A percentile compares a stretch with the other conserved stretches of the same genome.
These are phyloP conservation scores for Troides helena DNA, from an alignment of 2,888 invertebrate species.

Conservation along the genomic window DNA sequence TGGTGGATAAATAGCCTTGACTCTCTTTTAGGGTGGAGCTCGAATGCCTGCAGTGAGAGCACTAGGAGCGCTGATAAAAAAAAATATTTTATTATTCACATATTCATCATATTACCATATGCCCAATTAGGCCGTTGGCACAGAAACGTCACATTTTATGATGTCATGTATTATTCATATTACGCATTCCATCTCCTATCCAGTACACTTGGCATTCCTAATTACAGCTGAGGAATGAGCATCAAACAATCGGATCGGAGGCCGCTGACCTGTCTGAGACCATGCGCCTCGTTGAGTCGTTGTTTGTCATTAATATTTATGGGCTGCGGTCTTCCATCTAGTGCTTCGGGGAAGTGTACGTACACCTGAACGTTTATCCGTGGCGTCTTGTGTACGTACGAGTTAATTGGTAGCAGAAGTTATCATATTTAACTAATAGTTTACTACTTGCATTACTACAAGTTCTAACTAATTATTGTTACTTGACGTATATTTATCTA, in stretches of 20 bases:
- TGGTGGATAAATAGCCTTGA: too few species aligned
- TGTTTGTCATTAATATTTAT: slow-evolving; percentile 77
- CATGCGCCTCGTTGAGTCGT: slow-evolving; percentile 59
- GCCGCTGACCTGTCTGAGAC: slow-evolving; percentile 67
- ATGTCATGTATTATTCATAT: slow-evolving; percentile 48
- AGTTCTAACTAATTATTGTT: too few species aligned
- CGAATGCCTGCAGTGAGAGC: too few species aligned
- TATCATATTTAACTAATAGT: not conserved
- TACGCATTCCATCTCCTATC: slow-evolving; percentile 43
- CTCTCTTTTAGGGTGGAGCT: too few species aligned
- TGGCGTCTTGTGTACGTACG: slow-evolving; percentile 34
- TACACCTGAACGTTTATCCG: slow-evolving; percentile 59
- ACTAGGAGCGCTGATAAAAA: too few species aligned
- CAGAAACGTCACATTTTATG: slow-evolving; percentile 37
- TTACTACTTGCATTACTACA: too few species aligned
- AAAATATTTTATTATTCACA: slow-evolving; percentile 5
- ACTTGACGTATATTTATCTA: too few species aligned
- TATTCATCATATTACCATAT: slow-evolving; percentile 23
- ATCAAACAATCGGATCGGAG: slow-evolving; percentile 70
- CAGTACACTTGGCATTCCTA: slow-evolving; percentile 59
- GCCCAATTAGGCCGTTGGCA: slow-evolving; percentile 35
- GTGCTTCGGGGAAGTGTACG: slow-evolving; percentile 61
- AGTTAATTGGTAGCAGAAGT: slow-evolving; percentile 43
- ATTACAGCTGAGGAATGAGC: slow-evolving; percentile 65
- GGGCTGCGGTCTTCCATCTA: slow-evolving; percentile 58